A percentile compares a stretch with the other conserved stretches of the same genome.
These are phyloP conservation scores for Hermaeophaga mercurialis DNA, from an alignment of 2,888 invertebrate species.

Conservation along the genomic window DNA sequence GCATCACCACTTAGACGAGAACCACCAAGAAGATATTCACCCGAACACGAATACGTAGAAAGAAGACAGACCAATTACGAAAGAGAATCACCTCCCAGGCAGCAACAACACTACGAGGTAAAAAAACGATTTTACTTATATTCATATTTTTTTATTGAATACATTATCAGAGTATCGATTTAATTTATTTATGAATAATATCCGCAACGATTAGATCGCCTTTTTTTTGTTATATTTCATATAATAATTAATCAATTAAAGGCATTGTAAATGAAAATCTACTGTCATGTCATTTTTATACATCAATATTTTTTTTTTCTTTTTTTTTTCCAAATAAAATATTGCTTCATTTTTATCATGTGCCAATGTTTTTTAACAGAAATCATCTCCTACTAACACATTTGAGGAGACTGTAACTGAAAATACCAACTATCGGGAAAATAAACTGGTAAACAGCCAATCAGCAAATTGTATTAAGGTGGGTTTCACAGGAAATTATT, in stretches of 20 bases:
- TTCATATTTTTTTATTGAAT: too few relatives aligned
- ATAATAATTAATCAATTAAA: too few relatives aligned
- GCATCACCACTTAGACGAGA: constrained; percentile 50
- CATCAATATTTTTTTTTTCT: background rate
- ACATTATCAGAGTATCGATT: too few relatives aligned
- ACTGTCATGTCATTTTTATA: background rate
- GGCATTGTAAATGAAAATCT: background rate
- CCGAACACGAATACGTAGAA: constrained; percentile 49
- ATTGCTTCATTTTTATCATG: constrained; percentile 6
- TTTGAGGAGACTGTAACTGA: constrained; percentile 58
- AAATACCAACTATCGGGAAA: constrained; percentile 59
- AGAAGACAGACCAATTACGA: constrained; percentile 53
- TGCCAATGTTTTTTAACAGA: constrained; percentile 45
- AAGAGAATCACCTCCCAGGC: constrained; percentile 48
- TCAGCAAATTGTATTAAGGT: constrained; percentile 78
- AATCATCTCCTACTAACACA: constrained; percentile 54
- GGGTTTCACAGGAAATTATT: constrained; percentile 28
- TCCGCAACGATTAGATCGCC: too few relatives aligned
- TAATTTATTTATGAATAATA: too few relatives aligned
- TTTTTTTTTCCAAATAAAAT: too few relatives aligned
- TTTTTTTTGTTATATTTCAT: too few relatives aligned
- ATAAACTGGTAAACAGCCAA: constrained; percentile 68
- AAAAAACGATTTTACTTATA: constrained; percentile 36
- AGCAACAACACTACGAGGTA: constrained; percentile 54
- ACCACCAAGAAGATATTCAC: constrained; percentile 46